Evolutionary conservation across 2,888 invertebrate genomes (phyloP).

Genomic region (Deilephila elpenor): DNA sequence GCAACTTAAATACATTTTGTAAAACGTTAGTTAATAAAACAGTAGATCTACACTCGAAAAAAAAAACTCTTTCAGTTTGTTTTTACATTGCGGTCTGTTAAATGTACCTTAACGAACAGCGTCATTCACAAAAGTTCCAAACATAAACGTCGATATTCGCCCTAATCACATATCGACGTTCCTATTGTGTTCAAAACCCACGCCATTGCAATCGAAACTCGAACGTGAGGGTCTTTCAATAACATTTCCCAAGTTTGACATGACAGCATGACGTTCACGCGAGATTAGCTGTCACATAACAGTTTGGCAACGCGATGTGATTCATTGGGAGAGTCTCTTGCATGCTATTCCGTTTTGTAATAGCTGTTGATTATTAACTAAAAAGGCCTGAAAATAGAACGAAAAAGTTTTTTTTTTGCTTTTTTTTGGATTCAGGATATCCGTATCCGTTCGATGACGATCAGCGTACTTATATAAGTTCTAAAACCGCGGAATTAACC

Average conservation of each 20-base stretch:
- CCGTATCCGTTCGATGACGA: no score
- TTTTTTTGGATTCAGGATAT: no score
- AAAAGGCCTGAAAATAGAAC: no score
- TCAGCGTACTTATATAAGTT: no score
- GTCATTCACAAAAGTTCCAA: neutral
- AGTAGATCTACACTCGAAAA: no score
- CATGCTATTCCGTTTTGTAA: neutral
- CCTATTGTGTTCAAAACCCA: conserved; percentile 10
- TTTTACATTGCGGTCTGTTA: neutral
- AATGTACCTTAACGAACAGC: neutral
- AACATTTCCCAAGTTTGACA: conserved; percentile 22
- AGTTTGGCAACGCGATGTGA: neutral
- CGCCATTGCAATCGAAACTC: neutral
- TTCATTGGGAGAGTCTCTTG: conserved; percentile 5
- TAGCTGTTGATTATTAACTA: neutral
- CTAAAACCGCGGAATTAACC: no score
- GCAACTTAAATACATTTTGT: no score
- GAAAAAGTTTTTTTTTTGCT: no score
- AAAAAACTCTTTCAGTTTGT: no score
- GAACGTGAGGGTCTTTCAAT: conserved; percentile 11
- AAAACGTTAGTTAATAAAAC: no score
- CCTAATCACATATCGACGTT: conserved; percentile 27
- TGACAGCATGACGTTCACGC: conserved; percentile 26
- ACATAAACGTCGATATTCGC: neutral
- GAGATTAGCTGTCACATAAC: conserved; percentile 31